Base-by-base conservation (phyloP, 2,888 invertebrate species). In the Camponotus fellah region DNA sequence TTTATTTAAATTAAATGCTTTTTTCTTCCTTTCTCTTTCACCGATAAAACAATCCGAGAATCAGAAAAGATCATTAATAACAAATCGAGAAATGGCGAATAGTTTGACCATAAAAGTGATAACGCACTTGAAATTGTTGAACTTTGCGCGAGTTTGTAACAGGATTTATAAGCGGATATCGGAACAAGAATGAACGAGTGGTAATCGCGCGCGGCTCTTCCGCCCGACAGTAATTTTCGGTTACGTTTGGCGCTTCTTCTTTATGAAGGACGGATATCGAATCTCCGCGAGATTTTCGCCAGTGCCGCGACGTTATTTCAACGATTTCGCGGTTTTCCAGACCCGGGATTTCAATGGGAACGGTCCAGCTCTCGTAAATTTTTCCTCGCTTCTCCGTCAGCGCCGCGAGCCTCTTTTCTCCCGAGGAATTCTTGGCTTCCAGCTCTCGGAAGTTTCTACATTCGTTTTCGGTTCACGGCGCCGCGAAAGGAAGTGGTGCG, bases 311-410 rank as follows among this genome's bases (percentile, higher is more conserved):
- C 87, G 85, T 89, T 90, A 87, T 89, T 89, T 84, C 87, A 89
- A 82, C 90, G 89, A 90, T 89, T 87, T 86, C 87, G 90, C 87
- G 90, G 87, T 79, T 87, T 83, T 84, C 86, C 83, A 82, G 69
- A 14, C 60, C 14, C 34, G 46, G 81, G 86, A 80, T 87, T 86
- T 89, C 89, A 89, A 89, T 87, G 85, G 79, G n/a, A 68, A 46
- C 53, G 82, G 66, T 62, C 85, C 74, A 43, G 79, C 69, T 81
- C 82, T 60, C 79, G 79, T 71, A 71, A 79, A 79, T 80, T 80
- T 80, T 46, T 80, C 46, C 60, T 49, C 71, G 17, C 79, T 62
- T 60, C 60, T 60, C 72, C 46, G 37, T 80, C 79, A 80, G 60
- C 12, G 60, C 60, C 40, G n/a, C 46, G 14, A 26, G 56, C 68